Evolutionary conservation across 2,113 vertebrate genomes (phyloP).

Genomic region (Aldabrachelys gigantea): DNA sequence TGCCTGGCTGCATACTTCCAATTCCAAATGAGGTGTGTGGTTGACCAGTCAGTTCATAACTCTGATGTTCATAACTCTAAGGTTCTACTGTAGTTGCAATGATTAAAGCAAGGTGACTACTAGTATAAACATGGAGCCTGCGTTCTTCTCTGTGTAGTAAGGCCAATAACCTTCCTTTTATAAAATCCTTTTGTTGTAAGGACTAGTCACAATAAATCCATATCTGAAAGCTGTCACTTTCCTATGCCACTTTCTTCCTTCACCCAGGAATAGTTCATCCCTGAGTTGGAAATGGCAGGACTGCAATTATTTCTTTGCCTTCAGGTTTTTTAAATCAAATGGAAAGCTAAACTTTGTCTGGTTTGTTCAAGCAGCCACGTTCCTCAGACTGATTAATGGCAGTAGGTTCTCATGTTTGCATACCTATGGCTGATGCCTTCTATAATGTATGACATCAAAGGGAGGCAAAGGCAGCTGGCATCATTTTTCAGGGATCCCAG

Average conservation of each 20-base stretch:
- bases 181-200: neutral
- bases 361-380: conserved; percentile 24
- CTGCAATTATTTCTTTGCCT: conserved; percentile 21
- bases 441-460: conserved; percentile 56
- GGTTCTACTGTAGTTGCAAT: neutral
- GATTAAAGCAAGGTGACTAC: neutral
- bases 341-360: neutral
- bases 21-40: too few species aligned
- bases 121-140: neutral
- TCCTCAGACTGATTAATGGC: conserved; percentile 1
- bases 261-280: neutral
- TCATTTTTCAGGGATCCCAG: neutral
- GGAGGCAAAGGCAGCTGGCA: neutral
- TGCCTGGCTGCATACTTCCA: too few species aligned
- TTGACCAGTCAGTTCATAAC: too few species aligned
- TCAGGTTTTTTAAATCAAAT: conserved; percentile 35
- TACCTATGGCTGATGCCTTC: conserved; percentile 55
- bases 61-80: too few species aligned
- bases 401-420: conserved; percentile 9
- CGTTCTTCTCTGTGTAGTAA: neutral
- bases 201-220: neutral
- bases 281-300: neutral
- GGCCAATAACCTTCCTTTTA: neutral
- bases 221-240: conserved; percentile 1
- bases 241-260: neutral